Evolutionary conservation across 2,113 vertebrate genomes (phyloP).

Genomic region (Coturnix japonica): DNA sequence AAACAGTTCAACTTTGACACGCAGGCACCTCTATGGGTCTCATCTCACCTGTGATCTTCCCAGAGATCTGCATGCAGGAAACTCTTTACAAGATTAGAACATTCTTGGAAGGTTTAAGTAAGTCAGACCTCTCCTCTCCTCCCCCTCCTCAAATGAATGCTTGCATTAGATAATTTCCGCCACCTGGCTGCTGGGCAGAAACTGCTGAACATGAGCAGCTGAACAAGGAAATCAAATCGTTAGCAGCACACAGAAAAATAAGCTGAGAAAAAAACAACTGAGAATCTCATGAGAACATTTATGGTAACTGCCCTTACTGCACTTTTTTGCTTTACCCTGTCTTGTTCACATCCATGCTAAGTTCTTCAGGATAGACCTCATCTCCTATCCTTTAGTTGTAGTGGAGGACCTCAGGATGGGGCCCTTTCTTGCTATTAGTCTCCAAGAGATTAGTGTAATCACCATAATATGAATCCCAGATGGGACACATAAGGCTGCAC

Average conservation of each 20-base stretch:
- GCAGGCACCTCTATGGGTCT: not conserved
- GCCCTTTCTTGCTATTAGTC: not conserved
- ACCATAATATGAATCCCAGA: not conserved
- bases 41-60: constrained; percentile 16
- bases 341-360: not conserved
- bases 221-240: not conserved
- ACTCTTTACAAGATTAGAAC: constrained; percentile 13
- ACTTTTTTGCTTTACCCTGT: not conserved
- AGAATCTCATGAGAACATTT: not conserved
- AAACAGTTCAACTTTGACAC: not conserved
- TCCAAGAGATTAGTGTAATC: not conserved
- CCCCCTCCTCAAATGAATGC: not conserved
- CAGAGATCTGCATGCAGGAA: not conserved
- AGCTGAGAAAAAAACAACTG: not conserved
- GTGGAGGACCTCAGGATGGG: not conserved
- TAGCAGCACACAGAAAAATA: not conserved
- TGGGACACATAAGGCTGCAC: not conserved
- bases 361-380: not conserved
- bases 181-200: not conserved
- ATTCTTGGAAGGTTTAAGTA: not conserved
- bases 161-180: not conserved
- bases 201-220: not conserved
- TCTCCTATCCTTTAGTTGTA: not conserved
- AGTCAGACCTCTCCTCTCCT: not conserved
- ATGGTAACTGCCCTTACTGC: not conserved